Conservation (phyloP, 23 tunicate genomes). For the Styela clava region DNA sequence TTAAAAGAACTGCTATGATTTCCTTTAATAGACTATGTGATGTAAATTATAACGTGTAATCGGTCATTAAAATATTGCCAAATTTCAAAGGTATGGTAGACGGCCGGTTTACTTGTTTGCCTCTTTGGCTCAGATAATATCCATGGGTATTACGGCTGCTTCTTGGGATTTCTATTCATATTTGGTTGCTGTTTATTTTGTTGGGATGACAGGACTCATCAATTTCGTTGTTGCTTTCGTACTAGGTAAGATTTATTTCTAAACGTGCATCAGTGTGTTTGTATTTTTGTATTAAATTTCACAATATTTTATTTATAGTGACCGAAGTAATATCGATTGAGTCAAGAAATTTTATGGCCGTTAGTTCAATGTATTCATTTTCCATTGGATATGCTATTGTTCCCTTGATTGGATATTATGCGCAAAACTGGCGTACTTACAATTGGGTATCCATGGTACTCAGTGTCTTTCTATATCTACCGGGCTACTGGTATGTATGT, state of each 20-base stretch:
- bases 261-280: background rate
- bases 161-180: background rate
- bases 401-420: too few relatives aligned
- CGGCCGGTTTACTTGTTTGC: background rate
- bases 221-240: background rate
- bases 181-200: background rate
- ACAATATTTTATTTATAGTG: background rate
- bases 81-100: background rate
- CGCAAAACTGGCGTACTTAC: too few relatives aligned
- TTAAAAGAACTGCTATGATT: too few relatives aligned
- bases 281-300: background rate
- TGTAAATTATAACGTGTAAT: too few relatives aligned
- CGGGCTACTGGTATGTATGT: too few relatives aligned
- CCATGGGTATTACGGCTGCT: background rate
- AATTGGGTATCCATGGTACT: too few relatives aligned
- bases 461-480: too few relatives aligned
- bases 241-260: background rate
- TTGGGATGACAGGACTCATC: background rate
- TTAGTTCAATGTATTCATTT: too few relatives aligned
- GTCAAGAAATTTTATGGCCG: background rate
- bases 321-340: background rate
- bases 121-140: background rate
- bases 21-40: too few relatives aligned
- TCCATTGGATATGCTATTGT: too few relatives aligned
- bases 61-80: too few relatives aligned